These are phyloP conservation scores for Drosophila sordidula DNA, from an alignment of 2,888 invertebrate genomes.

Conservation along the genomic window DNA sequence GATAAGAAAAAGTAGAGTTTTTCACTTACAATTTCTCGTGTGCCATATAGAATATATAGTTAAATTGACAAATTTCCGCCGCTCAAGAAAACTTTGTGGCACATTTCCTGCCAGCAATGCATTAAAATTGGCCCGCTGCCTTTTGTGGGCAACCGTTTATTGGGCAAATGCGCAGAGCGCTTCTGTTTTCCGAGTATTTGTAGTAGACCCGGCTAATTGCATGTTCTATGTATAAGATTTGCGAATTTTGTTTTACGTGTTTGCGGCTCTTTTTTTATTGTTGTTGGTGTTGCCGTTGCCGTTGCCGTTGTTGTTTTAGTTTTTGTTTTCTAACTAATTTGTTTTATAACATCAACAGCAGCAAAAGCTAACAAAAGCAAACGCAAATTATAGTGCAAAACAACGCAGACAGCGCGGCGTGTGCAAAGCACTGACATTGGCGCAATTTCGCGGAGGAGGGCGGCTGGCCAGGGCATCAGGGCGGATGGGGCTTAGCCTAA, in stretches of 20 bases:
- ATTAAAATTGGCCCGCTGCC: constrained; percentile 19
- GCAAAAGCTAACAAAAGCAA: constrained; percentile 56
- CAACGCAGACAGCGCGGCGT: constrained; percentile 71
- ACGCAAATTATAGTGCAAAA: constrained; percentile 72
- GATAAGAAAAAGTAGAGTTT: neutral
- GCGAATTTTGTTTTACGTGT: constrained; percentile 45
- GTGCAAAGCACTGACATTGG: constrained; percentile 61
- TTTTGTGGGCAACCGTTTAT: constrained; percentile 1
- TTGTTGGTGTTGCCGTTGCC: constrained; percentile 38
- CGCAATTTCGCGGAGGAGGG: constrained; percentile 27
- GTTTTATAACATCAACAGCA: constrained; percentile 73
- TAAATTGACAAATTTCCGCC: constrained; percentile 1
- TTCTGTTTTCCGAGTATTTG: constrained; percentile 27
- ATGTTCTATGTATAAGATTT: constrained; percentile 59
- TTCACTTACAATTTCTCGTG: neutral
- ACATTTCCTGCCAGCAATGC: constrained; percentile 24
- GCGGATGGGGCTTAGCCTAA: constrained; percentile 41
- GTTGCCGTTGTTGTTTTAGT: constrained; percentile 30
- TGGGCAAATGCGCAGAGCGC: constrained; percentile 4
- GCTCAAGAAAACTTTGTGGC: constrained; percentile 12
- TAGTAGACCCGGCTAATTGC: constrained; percentile 66
- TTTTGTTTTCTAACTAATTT: constrained; percentile 73
- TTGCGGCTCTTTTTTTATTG: constrained; percentile 49
- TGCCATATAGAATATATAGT: neutral
- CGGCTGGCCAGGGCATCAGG: neutral